These are phyloP conservation scores for Nylanderia fulva DNA, from an alignment of 1,140 invertebrate species.

Conservation along the genomic window DNA sequence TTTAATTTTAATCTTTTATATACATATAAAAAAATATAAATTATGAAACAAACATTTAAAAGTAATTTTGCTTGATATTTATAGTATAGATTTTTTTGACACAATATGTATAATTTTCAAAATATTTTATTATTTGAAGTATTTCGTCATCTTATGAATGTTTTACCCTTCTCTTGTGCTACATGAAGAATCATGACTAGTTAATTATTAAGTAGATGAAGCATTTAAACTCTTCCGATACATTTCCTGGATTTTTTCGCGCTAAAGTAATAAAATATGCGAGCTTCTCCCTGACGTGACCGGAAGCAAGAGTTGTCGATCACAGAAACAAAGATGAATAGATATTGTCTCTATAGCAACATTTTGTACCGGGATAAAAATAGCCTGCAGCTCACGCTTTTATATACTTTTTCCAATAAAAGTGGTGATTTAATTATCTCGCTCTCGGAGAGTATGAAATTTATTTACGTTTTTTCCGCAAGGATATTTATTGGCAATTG, in stretches of 20 bases:
- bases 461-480: not conserved
- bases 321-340: constrained; percentile 32
- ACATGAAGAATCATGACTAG: not conserved
- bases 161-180: not conserved
- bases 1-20: too few species aligned
- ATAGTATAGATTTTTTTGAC: too few species aligned
- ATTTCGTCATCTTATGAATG: not conserved
- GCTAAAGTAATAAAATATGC: constrained; percentile 30
- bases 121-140: not conserved
- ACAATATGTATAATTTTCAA: not conserved
- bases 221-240: not conserved
- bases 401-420: constrained; percentile 13
- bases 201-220: not conserved
- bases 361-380: not conserved
- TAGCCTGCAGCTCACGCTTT: not conserved
- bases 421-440: constrained; percentile 27
- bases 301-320: constrained; percentile 13
- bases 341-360: not conserved
- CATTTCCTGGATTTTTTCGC: not conserved
- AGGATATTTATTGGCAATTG: not conserved
- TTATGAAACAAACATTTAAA: too few species aligned
- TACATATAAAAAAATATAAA: too few species aligned
- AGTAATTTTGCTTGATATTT: too few species aligned
- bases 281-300: not conserved
- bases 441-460: not conserved